Percentiles rank a stretch among this genome's conserved stretches.
Conservation (phyloP, 2,888 invertebrate species). For the Drosophila austrosaltans region DNA sequence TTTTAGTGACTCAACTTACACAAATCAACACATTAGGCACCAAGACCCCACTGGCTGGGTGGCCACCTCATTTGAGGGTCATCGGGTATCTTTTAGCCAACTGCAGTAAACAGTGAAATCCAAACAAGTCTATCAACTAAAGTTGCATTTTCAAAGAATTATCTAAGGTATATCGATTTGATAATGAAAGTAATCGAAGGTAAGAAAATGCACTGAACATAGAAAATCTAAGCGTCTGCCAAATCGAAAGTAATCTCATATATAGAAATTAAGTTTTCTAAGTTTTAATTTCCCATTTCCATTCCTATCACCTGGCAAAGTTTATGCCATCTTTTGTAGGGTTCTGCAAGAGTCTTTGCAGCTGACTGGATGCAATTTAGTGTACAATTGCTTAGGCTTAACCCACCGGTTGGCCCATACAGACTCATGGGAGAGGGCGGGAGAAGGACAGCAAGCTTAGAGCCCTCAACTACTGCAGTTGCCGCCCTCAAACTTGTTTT, state of each 20-base stretch:
- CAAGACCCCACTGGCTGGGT: conserved; percentile 31
- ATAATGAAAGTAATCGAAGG: neutral
- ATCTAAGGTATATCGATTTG: conserved; percentile 36
- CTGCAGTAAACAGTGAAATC: conserved; percentile 36
- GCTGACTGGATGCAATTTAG: conserved; percentile 6
- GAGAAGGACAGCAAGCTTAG: neutral
- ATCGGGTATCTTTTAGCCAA: neutral
- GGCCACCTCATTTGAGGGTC: neutral
- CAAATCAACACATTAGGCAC: conserved; percentile 64
- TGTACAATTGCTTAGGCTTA: conserved; percentile 42
- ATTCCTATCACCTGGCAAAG: too few relatives aligned
- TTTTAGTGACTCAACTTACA: conserved; percentile 60
- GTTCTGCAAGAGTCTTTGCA: neutral
- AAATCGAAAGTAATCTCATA: neutral
- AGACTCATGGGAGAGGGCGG: neutral
- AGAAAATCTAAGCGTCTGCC: too few relatives aligned
- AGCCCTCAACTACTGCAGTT: conserved; percentile 29
- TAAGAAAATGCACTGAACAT: too few relatives aligned
- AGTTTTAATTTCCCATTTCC: too few relatives aligned
- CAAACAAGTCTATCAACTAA: conserved; percentile 41
- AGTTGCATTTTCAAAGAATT: conserved; percentile 9
- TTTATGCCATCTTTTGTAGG: neutral
- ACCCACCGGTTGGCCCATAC: conserved; percentile 17
- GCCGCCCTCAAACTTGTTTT: conserved; percentile 54
- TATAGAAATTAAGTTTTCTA: too few relatives aligned